Conservation (phyloP, 2,888 invertebrate genomes). For the Agrenia bidenticulata region DNA sequence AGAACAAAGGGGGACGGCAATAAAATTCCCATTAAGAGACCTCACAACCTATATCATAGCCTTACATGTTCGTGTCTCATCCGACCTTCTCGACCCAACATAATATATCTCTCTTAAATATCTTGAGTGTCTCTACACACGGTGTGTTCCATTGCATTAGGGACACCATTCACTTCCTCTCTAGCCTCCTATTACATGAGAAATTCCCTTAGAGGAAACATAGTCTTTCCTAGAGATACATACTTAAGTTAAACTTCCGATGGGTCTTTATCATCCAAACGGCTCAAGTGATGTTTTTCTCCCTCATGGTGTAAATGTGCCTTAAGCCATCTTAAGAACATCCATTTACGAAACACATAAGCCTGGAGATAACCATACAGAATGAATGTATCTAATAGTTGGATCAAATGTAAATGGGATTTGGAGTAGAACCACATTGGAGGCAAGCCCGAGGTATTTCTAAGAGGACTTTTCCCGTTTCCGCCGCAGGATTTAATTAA, state of each 20-base stretch:
- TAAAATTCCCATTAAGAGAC: slow-evolving; percentile 39
- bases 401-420: no score
- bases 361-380: no score
- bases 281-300: slow-evolving; percentile 5
- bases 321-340: neutral
- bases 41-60: slow-evolving; percentile 31
- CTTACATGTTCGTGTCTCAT: slow-evolving; percentile 1
- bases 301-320: neutral
- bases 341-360: neutral
- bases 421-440: no score
- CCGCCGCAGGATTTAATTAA: slow-evolving; percentile 26
- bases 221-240: neutral
- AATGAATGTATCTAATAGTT: neutral
- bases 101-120: neutral
- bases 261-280: slow-evolving; percentile 2
- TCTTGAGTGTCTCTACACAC: slow-evolving; percentile 1
- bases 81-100: slow-evolving; percentile 9
- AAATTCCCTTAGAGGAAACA: no score
- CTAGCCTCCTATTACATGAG: no score
- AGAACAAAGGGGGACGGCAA: slow-evolving; percentile 24
- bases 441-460: no score
- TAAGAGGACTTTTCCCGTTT: slow-evolving; percentile 7
- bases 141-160: neutral
- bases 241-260: slow-evolving; percentile 3
- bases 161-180: no score